Conservation (phyloP, 2,113 vertebrate genomes). For the Tonatia bakeri region DNA sequence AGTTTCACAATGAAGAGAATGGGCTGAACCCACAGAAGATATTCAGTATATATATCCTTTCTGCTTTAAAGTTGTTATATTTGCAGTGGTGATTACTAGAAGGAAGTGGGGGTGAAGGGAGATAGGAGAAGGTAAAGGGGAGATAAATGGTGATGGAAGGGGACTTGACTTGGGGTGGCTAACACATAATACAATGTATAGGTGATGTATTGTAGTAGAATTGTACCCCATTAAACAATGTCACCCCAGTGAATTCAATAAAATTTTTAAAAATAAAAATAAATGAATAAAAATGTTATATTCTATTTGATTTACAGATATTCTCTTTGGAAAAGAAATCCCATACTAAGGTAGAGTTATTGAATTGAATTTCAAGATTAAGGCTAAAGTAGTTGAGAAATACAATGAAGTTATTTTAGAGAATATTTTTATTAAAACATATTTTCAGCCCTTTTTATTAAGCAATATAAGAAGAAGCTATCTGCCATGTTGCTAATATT, state of each 20-base stretch:
- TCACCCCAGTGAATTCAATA: neutral
- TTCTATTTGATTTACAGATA: neutral
- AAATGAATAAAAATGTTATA: neutral
- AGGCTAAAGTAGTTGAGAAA: neutral
- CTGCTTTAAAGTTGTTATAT: neutral
- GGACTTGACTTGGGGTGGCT: neutral
- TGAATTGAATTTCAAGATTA: neutral
- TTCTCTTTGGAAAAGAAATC: neutral
- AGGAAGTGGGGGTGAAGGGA: neutral
- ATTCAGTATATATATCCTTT: neutral
- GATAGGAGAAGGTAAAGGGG: neutral
- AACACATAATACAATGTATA: neutral
- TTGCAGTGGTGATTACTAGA: neutral
- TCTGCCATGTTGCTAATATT: neutral
- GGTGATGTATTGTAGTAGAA: neutral
- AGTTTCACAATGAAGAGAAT: neutral
- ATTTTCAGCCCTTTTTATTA: neutral
- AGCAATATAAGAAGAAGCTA: neutral
- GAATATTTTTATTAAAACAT: neutral
- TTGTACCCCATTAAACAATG: neutral
- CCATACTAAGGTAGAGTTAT: neutral
- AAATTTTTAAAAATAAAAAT: neutral
- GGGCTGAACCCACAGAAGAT: neutral
- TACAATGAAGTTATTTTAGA: neutral
- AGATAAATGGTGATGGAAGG: neutral